Evolutionary conservation across 2,797 vertebrate species (phyloP).

Genomic region (Otus scops): DNA sequence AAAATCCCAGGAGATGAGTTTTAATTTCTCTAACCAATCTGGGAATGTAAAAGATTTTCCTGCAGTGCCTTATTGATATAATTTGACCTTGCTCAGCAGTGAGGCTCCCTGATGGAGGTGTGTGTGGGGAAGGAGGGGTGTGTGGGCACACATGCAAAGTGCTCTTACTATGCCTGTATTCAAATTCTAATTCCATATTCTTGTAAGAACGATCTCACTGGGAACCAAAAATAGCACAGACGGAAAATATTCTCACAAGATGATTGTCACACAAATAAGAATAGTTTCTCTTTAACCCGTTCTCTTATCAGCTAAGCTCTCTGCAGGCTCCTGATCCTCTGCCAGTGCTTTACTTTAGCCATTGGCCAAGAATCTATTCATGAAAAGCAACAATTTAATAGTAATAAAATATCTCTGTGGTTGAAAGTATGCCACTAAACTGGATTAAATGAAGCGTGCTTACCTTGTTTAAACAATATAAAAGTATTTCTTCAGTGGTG

Average conservation of each 20-base stretch:
- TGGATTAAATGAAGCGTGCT: slow-evolving; percentile 27
- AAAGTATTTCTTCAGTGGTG: background rate
- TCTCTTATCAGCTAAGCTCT: slow-evolving; percentile 47
- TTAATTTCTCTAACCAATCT: slow-evolving; percentile 31
- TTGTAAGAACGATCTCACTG: slow-evolving; percentile 37
- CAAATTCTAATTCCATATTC: slow-evolving; percentile 64
- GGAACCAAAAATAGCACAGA: slow-evolving; percentile 65
- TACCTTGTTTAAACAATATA: background rate
- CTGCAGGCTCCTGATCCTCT: slow-evolving; percentile 16
- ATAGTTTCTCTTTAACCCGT: slow-evolving; percentile 57
- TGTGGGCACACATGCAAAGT: slow-evolving; percentile 39
- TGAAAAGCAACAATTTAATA: slow-evolving; percentile 1
- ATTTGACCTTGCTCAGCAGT: slow-evolving; percentile 57
- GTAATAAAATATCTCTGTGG: background rate
- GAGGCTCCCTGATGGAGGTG: slow-evolving; percentile 11
- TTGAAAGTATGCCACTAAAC: background rate
- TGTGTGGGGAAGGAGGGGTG: background rate
- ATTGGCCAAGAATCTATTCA: background rate
- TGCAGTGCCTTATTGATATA: slow-evolving; percentile 48
- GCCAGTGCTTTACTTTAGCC: background rate
- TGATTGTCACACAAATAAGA: slow-evolving; percentile 61
- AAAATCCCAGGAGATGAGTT: slow-evolving; percentile 12
- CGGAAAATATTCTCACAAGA: slow-evolving; percentile 49
- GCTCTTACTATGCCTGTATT: slow-evolving; percentile 48
- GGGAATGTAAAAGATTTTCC: slow-evolving; percentile 31